These are phyloP conservation scores for Lepidurus arcticus DNA, from an alignment of 1,140 invertebrate genomes.

Conservation along the genomic window DNA sequence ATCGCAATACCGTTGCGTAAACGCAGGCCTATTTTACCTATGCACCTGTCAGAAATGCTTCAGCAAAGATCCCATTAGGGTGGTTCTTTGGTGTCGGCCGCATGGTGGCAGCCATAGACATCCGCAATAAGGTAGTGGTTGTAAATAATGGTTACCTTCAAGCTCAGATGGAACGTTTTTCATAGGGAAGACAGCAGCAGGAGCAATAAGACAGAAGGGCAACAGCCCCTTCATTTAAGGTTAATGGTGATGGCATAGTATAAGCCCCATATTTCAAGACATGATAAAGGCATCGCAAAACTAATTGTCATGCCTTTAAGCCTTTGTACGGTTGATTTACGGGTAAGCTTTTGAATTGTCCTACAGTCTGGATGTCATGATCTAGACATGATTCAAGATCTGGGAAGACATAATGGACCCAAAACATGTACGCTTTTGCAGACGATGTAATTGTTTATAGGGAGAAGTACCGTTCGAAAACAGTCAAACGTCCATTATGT, in stretches of 20 bases:
- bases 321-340: too few relatives aligned
- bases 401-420: too few relatives aligned
- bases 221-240: neutral
- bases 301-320: neutral
- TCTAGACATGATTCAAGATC: too few relatives aligned
- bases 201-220: slow-evolving; percentile 2
- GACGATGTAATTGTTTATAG: neutral
- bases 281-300: neutral
- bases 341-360: too few relatives aligned
- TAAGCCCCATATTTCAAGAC: neutral
- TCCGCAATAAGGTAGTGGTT: neutral
- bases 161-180: neutral
- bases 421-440: too few relatives aligned
- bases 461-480: neutral
- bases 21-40: neutral
- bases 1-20: neutral
- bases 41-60: too few relatives aligned
- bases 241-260: neutral
- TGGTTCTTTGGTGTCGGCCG: neutral
- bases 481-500: neutral
- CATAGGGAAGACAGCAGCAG: neutral
- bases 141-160: neutral
- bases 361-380: too few relatives aligned
- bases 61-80: neutral
- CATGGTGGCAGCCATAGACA: neutral